phyloP scores from a whole-genome alignment of 2,797 vertebrate species.

The Chiroxiphia lanceolata region DNA sequence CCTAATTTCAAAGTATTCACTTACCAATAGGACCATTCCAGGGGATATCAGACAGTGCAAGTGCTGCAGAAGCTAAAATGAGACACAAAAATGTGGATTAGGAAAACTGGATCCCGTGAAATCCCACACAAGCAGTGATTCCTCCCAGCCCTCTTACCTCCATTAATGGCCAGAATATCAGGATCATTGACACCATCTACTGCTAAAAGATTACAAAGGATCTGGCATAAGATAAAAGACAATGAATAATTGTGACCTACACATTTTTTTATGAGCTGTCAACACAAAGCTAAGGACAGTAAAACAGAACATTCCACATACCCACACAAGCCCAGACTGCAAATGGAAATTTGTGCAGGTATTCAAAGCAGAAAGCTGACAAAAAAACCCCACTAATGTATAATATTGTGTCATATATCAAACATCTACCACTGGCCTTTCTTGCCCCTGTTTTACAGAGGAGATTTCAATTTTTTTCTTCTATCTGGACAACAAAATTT shows the following conservation, averaged over 20 bases:
- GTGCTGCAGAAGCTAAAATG: constrained; percentile 89
- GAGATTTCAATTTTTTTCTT: not conserved
- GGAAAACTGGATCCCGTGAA: not conserved
- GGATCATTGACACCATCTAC: constrained; percentile 95
- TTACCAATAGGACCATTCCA: constrained; percentile 96
- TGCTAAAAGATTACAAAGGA: constrained; percentile 95
- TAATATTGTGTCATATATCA: rapidly evolving
- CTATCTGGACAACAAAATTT: not conserved
- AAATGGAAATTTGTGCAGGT: not conserved
- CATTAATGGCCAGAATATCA: constrained; percentile 94
- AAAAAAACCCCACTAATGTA: not conserved
- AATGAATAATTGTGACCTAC: constrained; percentile 45
- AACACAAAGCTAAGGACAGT: not conserved
- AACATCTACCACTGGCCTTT: not conserved
- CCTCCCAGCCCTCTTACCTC: constrained; percentile 79
- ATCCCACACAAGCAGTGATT: not conserved
- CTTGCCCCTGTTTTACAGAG: not conserved
- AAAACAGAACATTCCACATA: not conserved
- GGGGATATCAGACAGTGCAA: constrained; percentile 95
- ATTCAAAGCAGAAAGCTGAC: not conserved
- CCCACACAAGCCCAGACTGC: not conserved
- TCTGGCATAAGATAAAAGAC: constrained; percentile 73
- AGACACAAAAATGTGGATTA: not conserved
- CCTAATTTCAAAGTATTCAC: constrained; percentile 1
- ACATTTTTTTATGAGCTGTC: not conserved